Percentiles rank a stretch among this genome's conserved stretches.
Evolutionary conservation across 2,113 vertebrate species (phyloP).

Genomic region (Daboia siamensis): DNA sequence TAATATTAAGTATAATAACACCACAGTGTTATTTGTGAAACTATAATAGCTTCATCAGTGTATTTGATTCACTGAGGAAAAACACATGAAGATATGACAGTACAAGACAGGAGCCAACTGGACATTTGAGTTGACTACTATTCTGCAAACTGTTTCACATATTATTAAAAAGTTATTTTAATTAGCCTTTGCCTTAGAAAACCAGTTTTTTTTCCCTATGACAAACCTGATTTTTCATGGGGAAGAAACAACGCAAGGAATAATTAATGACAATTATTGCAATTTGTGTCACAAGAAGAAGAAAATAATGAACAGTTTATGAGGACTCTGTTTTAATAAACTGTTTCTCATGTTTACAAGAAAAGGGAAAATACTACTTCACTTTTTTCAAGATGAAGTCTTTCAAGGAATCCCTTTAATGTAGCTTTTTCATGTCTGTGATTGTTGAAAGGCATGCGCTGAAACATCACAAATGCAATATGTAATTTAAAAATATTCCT

Average conservation of each 20-base stretch:
- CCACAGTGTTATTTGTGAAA: neutral
- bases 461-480: neutral
- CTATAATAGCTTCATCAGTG: neutral
- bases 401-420: neutral
- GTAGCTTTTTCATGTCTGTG: neutral
- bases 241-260: slow-evolving; percentile 28
- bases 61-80: neutral
- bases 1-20: neutral
- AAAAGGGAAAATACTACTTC: neutral
- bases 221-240: slow-evolving; percentile 40
- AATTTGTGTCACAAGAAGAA: neutral
- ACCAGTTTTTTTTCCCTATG: slow-evolving; percentile 63
- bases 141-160: neutral
- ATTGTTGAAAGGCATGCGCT: neutral
- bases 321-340: slow-evolving; percentile 15
- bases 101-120: neutral
- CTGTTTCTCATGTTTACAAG: neutral
- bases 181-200: slow-evolving; percentile 26
- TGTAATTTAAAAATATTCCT: slow-evolving; percentile 7
- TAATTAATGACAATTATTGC: slow-evolving; percentile 33
- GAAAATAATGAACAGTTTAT: neutral
- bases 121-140: neutral
- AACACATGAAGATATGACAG: neutral
- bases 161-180: slow-evolving; percentile 27
- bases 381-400: neutral